A percentile compares a stretch with the other conserved stretches of the same genome.
Conservation (phyloP, 2,113 vertebrate genomes). For the Narcine bancroftii region DNA sequence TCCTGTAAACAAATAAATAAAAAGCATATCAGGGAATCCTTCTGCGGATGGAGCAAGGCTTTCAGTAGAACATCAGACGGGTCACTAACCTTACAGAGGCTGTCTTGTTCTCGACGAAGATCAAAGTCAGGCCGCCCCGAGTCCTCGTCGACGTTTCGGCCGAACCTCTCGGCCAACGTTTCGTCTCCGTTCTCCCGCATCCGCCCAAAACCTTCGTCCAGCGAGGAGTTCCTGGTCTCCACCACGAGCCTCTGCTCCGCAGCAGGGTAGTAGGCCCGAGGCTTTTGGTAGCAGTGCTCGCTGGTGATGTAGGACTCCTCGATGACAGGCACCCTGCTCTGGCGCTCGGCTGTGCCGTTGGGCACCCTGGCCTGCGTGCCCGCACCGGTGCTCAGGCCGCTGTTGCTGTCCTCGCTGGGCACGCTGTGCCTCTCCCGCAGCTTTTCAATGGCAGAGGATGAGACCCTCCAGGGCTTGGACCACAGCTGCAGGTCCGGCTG, state of each 20-base stretch:
- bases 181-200: conserved; percentile 68
- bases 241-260: conserved; percentile 86
- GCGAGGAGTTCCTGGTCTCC: conserved; percentile 74
- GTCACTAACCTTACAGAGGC: conserved; percentile 61
- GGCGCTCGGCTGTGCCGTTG: conserved; percentile 57
- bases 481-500: conserved; percentile 87
- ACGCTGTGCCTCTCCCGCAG: conserved; percentile 54
- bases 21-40: not conserved
- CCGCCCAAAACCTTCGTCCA: conserved; percentile 73
- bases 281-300: conserved; percentile 97
- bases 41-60: not conserved
- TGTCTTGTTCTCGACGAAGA: conserved; percentile 45
- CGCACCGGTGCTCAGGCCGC: not conserved
- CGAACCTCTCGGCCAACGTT: conserved; percentile 64
- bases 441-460: conserved; percentile 57
- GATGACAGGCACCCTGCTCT: conserved; percentile 56
- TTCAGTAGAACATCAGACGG: not conserved
- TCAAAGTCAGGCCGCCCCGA: conserved; percentile 57
- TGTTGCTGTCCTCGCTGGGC: conserved; percentile 39
- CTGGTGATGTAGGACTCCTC: conserved; percentile 92
- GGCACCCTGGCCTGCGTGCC: conserved; percentile 51
- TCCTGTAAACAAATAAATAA: no score
- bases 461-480: conserved; percentile 80
- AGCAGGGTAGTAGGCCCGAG: conserved; percentile 79
- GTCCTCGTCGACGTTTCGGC: conserved; percentile 67